phyloP scores from a whole-genome alignment of 2,113 vertebrate genomes.

The Dipodomys stephensi region DNA sequence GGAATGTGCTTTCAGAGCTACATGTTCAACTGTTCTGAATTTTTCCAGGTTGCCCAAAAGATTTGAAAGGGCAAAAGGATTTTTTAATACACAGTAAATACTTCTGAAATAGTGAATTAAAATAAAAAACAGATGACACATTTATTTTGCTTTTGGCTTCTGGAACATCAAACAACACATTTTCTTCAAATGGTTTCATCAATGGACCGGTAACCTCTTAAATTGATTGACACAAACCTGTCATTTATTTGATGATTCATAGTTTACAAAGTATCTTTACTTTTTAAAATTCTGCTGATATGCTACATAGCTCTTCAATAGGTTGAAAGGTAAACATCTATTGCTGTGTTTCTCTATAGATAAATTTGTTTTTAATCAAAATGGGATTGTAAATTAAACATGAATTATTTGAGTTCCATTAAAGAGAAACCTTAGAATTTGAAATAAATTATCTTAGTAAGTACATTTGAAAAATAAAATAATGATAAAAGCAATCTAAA shows the following conservation, averaged over 20 bases:
- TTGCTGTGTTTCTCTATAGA: conserved; percentile 20
- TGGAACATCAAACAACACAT: conserved; percentile 81
- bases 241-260: conserved; percentile 71
- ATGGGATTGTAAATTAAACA: background rate
- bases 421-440: conserved; percentile 17
- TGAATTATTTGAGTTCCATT: conserved; percentile 29
- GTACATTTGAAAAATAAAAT: background rate
- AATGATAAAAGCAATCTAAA: background rate
- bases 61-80: conserved; percentile 77
- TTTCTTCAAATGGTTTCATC: conserved; percentile 83
- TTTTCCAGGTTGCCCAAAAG: conserved; percentile 78
- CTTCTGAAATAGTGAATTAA: conserved; percentile 80
- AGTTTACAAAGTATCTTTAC: conserved; percentile 60
- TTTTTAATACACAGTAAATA: conserved; percentile 81
- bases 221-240: conserved; percentile 77
- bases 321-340: conserved; percentile 55
- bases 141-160: conserved; percentile 81
- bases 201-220: conserved; percentile 77
- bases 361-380: conserved; percentile 47
- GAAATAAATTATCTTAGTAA: background rate
- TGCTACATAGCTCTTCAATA: conserved; percentile 53
- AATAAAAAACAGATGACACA: conserved; percentile 83
- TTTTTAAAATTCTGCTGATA: conserved; percentile 34
- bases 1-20: conserved; percentile 65
- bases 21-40: conserved; percentile 64